Conservation (phyloP, 2,113 vertebrate species). For the Typhlomys cinereus region DNA sequence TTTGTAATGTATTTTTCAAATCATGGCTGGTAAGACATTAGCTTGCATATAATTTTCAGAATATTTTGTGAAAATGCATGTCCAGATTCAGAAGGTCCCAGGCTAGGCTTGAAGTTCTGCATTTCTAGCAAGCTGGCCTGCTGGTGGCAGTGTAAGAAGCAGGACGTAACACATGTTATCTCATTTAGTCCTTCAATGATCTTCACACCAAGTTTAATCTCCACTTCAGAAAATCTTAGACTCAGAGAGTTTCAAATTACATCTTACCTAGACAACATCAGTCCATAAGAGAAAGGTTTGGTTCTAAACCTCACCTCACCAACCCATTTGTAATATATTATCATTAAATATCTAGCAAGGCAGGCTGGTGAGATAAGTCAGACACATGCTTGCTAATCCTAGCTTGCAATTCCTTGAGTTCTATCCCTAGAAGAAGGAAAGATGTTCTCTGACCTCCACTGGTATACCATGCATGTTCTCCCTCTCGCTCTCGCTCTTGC, state of each 20-base stretch:
- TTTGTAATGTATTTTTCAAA: not conserved
- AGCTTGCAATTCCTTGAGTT: no score
- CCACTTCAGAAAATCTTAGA: not conserved
- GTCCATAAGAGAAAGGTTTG: not conserved
- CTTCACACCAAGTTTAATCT: not conserved
- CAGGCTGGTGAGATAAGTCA: no score
- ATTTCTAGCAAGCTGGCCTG: not conserved
- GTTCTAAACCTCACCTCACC: not conserved
- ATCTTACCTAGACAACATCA: not conserved
- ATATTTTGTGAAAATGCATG: not conserved
- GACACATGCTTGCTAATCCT: no score
- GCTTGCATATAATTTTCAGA: not conserved
- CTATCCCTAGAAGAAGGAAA: no score
- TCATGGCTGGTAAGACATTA: conserved; percentile 17
- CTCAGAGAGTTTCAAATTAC: conserved; percentile 4
- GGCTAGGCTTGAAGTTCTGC: not conserved
- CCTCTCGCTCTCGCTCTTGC: no score
- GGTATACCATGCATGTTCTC: no score
- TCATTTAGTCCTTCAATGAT: not conserved
- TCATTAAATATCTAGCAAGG: no score
- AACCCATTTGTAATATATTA: conserved; percentile 17
- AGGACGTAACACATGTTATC: not conserved
- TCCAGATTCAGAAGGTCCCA: not conserved
- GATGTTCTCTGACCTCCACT: no score
- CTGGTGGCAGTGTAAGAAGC: not conserved